Evolutionary conservation across 2,797 vertebrate species (phyloP), one percentile per base, ranked within the genome.

Genomic region (Sus cebifrons): DNA sequence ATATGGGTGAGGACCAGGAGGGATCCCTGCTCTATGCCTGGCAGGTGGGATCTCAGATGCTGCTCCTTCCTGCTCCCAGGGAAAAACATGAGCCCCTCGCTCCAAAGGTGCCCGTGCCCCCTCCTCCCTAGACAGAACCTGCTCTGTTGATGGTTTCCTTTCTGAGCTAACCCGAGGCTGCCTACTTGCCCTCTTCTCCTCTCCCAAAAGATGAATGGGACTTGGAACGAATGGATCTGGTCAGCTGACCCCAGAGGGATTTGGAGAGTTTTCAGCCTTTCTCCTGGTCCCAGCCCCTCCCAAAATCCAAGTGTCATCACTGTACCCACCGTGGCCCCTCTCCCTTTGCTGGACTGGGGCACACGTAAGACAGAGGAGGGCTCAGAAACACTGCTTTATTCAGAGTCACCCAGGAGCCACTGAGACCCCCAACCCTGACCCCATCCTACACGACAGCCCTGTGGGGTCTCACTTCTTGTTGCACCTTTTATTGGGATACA

Each of bases 401-500:
- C 15, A 9, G 20, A 13, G 52, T 40, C 77, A 40, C 58, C 49
- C 11, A 4, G 40, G 68, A 54, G 52, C 23, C 23, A 0, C 5
- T 0, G 44, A 71, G 18, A 3, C 23, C 70, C 16, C 44, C 13
- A 11, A 27, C 29, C 52, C 15, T n/a, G 23, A 58, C 13, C 52
- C 13, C 25, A 4, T 49, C 21, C 29, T 13, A 2, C 13, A 5
- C n/a, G 7, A 20, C 16, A 3, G 13, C 4, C 52, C 14, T 27
- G 2, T 0, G n/a, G 65, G 20, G 12, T 23, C 36, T n/a, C 52
- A 2, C 20, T 29, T 44, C 7, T 8, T 13, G 0, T 10, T 5
- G 14, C 0, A 0, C 11, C 58, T 68, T 64, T 23, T 56, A 1
- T 32, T 3, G 17, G 58, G 27, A 36, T 0, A 4, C 1, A 9